Evolutionary conservation across 2,113 vertebrate genomes (phyloP).

Genomic region (Castor canadensis): DNA sequence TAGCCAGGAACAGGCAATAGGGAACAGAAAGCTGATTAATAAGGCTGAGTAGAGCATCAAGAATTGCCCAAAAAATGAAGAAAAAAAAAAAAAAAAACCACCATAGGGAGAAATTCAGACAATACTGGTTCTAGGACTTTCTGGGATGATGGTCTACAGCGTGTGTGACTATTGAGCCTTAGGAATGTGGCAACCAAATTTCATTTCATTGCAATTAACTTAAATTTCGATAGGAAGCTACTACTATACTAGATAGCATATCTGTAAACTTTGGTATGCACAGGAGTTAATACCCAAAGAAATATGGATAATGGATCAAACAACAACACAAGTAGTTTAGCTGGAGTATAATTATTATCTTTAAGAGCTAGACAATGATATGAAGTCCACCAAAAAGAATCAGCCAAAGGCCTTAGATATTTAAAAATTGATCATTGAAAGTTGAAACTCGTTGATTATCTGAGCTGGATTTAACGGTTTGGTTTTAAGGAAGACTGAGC

Average conservation of each 20-base stretch:
- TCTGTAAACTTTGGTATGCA: neutral
- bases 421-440: neutral
- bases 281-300: neutral
- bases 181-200: neutral
- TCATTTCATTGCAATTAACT: neutral
- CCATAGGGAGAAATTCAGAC: neutral
- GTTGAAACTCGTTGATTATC: conserved; percentile 32
- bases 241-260: neutral
- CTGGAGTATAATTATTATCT: neutral
- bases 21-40: neutral
- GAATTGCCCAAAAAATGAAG: neutral
- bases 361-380: neutral
- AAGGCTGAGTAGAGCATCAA: neutral
- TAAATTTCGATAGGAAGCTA: conserved; percentile 8
- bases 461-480: neutral
- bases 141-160: neutral
- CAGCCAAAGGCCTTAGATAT: neutral
- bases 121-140: neutral
- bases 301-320: neutral
- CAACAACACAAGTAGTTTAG: neutral
- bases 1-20: neutral
- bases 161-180: neutral
- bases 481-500: neutral
- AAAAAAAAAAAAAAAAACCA: neutral
- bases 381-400: conserved; percentile 15